Base-by-base conservation (phyloP, 2,888 invertebrate species). In the Ormyrus thymus region DNA sequence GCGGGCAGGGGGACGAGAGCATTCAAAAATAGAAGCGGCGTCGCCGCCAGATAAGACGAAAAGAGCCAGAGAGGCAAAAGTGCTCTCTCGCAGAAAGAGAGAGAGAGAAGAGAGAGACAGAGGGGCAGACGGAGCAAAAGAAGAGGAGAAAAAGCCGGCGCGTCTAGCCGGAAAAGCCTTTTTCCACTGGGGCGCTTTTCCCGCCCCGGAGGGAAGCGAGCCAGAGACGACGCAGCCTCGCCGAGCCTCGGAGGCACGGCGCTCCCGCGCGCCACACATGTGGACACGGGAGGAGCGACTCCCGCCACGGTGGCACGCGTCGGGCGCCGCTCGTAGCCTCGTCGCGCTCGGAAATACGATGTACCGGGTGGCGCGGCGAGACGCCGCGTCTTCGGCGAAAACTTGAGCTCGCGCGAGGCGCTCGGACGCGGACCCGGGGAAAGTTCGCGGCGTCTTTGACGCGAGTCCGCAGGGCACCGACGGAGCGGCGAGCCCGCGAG, bases 21-120 rank as follows among this genome's bases (percentile, higher is more conserved):
- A 59, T 66, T 77, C 77, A 61, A 77, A 77, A 77, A 77, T 77
- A 77, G 71, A 77, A 72, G 59, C 72, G 59, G 43, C 74, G 59
- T 29, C 72, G 62, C 13, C 46, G 50, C 11, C 29, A 76, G 75
- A 76, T 76, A 76, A 76, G 75, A 68, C 15, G 29, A 4, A 15
- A 29, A 29, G 9, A 8, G 61, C 2, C 9, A 15, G 61, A 45
- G 55, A 59, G 10, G 8, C 5, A 29, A 29, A 29, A 29, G 29
- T 29, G 29, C 29, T 29, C 29, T 29, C 29, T 29, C 29, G 29
- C 29, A 29, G 29, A 29, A 4, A 29, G 10, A 46, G 66, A 4
- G 15, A 61, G 7, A 45, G n/a, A 43, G 10, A 11, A 43, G 43
- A 7, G 11, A 6, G 50, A 59, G 48, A 10, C 6, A 0, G n/a